Evolutionary conservation across 2,113 vertebrate species (phyloP).

Genomic region (Tupaia tana): DNA sequence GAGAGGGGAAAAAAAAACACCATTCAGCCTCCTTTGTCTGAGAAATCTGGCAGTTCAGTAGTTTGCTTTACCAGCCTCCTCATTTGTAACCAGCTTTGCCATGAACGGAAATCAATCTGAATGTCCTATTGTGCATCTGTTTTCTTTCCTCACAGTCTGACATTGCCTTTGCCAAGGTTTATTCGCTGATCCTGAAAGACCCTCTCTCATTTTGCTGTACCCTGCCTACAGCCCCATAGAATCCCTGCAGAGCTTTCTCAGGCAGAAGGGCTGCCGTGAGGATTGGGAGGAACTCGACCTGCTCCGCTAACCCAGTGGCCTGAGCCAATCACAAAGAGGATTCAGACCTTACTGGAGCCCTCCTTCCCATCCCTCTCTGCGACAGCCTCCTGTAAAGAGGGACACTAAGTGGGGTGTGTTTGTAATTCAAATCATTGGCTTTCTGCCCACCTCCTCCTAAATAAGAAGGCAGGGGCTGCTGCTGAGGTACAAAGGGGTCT

Average conservation of each 20-base stretch:
- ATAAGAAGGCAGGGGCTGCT: slow-evolving; percentile 69
- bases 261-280: not conserved
- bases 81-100: slow-evolving; percentile 64
- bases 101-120: slow-evolving; percentile 79
- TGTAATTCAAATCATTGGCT: slow-evolving; percentile 63
- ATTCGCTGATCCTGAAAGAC: slow-evolving; percentile 73
- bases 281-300: slow-evolving; percentile 52
- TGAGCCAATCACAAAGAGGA: slow-evolving; percentile 78
- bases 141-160: slow-evolving; percentile 59
- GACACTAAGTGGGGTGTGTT: slow-evolving; percentile 25
- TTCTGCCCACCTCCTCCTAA: slow-evolving; percentile 57
- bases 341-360: not conserved
- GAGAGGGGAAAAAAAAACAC: slow-evolving; percentile 46
- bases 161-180: slow-evolving; percentile 74
- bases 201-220: slow-evolving; percentile 38
- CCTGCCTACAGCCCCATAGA: not conserved
- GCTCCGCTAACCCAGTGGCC: slow-evolving; percentile 81
- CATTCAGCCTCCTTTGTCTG: slow-evolving; percentile 53
- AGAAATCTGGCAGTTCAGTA: slow-evolving; percentile 52
- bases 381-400: slow-evolving; percentile 58
- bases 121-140: slow-evolving; percentile 74
- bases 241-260: slow-evolving; percentile 43
- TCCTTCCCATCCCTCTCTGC: not conserved
- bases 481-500: not conserved
- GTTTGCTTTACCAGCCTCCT: slow-evolving; percentile 51